Evolutionary conservation across 1,140 invertebrate species (phyloP).

Genomic region (Drosophila tristis): DNA sequence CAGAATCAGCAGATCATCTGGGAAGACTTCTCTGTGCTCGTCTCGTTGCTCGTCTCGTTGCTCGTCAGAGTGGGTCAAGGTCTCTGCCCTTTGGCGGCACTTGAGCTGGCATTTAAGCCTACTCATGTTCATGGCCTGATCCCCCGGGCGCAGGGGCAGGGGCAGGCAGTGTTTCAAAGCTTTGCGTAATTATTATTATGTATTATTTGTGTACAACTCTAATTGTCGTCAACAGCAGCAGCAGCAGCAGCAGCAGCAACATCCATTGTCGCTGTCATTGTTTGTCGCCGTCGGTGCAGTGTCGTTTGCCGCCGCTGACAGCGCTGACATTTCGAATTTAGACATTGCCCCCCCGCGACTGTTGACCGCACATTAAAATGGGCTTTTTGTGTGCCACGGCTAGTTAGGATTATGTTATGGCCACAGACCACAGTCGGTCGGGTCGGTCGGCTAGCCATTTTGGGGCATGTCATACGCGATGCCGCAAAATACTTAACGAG

Average conservation of each 20-base stretch:
- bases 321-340: conserved; percentile 79
- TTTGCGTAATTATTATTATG: conserved; percentile 76
- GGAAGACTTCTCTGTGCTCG: not conserved
- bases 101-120: conserved; percentile 17
- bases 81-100: not conserved
- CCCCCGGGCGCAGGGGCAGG: conserved; percentile 26
- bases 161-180: conserved; percentile 51
- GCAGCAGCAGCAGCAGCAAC: conserved; percentile 2
- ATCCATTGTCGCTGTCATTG: conserved; percentile 34
- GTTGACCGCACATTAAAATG: conserved; percentile 57
- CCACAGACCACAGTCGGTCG: too few relatives aligned
- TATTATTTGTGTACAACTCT: conserved; percentile 62
- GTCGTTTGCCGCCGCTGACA: conserved; percentile 53
- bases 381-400: conserved; percentile 72
- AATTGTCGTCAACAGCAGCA: conserved; percentile 63
- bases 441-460: too few relatives aligned
- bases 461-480: too few relatives aligned
- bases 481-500: too few relatives aligned
- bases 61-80: conserved; percentile 21
- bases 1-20: too few relatives aligned
- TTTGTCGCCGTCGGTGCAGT: conserved; percentile 14
- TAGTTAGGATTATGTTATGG: conserved; percentile 52
- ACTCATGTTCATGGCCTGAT: conserved; percentile 21
- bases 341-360: conserved; percentile 55
- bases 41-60: too few relatives aligned